Evolutionary conservation across 2,888 invertebrate species (phyloP), one percentile per base, ranked within the genome.

Genomic region (Eucera pruinosa): DNA sequence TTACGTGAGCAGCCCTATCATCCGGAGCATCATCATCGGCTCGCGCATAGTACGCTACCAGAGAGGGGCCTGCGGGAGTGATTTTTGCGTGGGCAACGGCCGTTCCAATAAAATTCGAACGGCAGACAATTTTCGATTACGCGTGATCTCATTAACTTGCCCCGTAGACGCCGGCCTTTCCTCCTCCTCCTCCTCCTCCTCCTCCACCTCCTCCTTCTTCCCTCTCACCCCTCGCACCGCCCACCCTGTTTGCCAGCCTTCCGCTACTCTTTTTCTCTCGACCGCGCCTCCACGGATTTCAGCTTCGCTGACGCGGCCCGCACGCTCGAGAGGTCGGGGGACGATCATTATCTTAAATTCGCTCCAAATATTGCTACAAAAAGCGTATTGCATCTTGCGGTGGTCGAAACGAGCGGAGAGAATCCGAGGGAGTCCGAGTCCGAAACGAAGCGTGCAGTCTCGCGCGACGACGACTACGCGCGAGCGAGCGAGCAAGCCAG

Each of bases 121-220:
- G 89, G 81, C 89, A 88, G 86, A 90, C 91, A 91, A 91, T 91
- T 91, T 91, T 91, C 89, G 91, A 89, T 90, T 91, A 91, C 90
- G 91, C 91, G 91, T 91, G 91, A 91, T 91, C 91, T 91, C 91
- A 91, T 91, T 91, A 91, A 91, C 90, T 90, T 83, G 84, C 79
- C 85, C 66, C 84, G 86, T 82, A 84, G 82, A 83, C 81, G 64
- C 66, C 70, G 39, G 52, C 57, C 70, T 67, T 36, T 39, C 55
- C 75, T 79, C 67, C 81, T 79, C 76, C 73, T 77, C 72, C 68
- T 78, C 47, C 36, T 61, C 58, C 60, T 41, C 15, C 55, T 15
- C 2, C 48, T 48, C 41, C 57, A 64, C 69, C 81, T 70, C 80
- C 79, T 78, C 72, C 78, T 77, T 66, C 79, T 50, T 23, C 68